phyloP scores from a whole-genome alignment of 2,797 vertebrate genomes.

The Lagocephalus sceleratus region DNA sequence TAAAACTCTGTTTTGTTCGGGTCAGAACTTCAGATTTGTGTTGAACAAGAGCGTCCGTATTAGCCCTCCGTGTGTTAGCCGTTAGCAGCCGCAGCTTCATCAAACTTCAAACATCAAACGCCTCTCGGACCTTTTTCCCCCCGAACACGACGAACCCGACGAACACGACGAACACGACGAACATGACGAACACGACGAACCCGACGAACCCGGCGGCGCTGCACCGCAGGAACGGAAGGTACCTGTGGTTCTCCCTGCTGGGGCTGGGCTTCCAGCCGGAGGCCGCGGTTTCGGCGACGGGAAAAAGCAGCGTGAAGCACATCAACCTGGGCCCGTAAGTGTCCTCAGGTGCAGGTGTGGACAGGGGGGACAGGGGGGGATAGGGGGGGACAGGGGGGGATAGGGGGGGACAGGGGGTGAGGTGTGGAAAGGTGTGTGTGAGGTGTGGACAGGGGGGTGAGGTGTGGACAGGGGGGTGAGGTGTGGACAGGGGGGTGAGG shows the following conservation, averaged over 20 bases:
- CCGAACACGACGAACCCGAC: conserved; percentile 60
- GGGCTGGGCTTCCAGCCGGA: conserved; percentile 77
- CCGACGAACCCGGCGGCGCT: background rate
- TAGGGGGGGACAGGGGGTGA: no score
- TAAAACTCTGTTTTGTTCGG: background rate
- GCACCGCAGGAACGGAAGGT: conserved; percentile 60
- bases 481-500: no score
- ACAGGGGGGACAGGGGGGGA: no score
- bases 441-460: no score
- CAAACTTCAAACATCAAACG: no score
- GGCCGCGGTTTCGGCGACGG: conserved; percentile 3
- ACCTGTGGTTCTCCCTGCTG: conserved; percentile 80
- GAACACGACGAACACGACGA: conserved; percentile 64
- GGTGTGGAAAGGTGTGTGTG: no score
- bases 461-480: no score
- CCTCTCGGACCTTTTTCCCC: background rate
- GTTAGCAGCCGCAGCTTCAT: conserved; percentile 25
- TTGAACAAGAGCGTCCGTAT: no score
- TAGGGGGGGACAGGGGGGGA: no score
- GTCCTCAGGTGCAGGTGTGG: no score
- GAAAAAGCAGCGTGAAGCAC: conserved; percentile 39
- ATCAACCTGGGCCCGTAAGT: conserved; percentile 76
- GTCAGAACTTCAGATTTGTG: background rate
- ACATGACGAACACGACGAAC: no score
- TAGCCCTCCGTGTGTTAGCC: conserved; percentile 13